Conservation (phyloP, 2,113 vertebrate species). For the Tor tambroides region DNA sequence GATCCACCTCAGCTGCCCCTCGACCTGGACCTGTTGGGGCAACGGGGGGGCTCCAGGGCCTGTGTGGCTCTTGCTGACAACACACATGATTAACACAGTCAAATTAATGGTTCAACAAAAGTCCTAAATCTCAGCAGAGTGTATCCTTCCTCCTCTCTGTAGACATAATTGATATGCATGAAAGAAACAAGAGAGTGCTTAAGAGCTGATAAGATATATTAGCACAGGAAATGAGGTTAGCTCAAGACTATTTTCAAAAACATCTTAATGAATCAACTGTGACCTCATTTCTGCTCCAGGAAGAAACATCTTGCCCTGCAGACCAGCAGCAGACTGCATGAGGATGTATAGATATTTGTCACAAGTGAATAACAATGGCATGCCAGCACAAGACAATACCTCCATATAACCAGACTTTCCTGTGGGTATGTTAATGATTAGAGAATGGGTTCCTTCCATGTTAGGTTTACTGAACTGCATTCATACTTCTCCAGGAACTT, state of each 20-base stretch:
- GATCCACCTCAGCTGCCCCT: slow-evolving; percentile 54
- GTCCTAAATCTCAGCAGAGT: not conserved
- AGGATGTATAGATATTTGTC: not conserved
- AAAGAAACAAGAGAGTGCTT: not conserved
- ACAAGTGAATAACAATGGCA: slow-evolving; percentile 3
- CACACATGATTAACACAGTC: slow-evolving; percentile 27
- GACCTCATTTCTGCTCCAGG: not conserved
- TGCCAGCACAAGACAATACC: slow-evolving; percentile 27
- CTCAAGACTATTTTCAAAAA: slow-evolving; percentile 4
- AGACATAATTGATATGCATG: not conserved
- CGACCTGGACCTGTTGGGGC: slow-evolving; percentile 44
- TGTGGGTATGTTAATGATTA: slow-evolving; percentile 7
- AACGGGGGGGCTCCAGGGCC: slow-evolving; percentile 72
- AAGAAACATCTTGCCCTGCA: not conserved
- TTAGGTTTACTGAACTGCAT: not conserved
- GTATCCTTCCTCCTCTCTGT: not conserved
- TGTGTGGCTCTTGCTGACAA: slow-evolving; percentile 67
- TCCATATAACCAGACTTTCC: not conserved
- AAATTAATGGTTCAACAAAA: slow-evolving; percentile 6
- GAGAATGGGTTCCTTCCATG: not conserved
- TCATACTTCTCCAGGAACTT: slow-evolving; percentile 17
- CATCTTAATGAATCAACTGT: slow-evolving; percentile 1
- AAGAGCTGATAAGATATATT: slow-evolving; percentile 8
- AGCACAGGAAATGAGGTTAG: not conserved
- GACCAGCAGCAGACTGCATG: not conserved